phyloP scores from a whole-genome alignment of 2,888 invertebrate genomes.

The Euphydryas editha region DNA sequence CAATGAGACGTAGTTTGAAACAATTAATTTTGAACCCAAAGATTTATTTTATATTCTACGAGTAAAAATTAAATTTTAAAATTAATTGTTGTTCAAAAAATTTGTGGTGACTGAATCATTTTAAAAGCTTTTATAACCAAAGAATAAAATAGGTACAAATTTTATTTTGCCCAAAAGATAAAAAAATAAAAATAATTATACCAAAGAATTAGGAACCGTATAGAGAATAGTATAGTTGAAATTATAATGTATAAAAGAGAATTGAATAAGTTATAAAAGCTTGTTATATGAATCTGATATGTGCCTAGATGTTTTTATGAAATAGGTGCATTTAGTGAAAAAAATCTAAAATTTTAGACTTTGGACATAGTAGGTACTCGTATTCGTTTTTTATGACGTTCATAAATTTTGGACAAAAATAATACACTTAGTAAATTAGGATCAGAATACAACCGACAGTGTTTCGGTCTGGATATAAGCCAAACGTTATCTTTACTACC shows the following conservation, averaged over 20 bases:
- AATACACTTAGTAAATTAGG: slow-evolving; percentile 42
- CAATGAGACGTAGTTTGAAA: not conserved
- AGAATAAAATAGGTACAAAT: not conserved
- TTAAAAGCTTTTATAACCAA: not conserved
- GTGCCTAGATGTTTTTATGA: not conserved
- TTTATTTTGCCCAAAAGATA: not conserved
- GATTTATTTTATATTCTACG: no score
- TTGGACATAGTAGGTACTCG: no score
- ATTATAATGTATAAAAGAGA: not conserved
- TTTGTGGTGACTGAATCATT: no score
- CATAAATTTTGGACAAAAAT: slow-evolving; percentile 19
- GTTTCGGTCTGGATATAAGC: slow-evolving; percentile 46
- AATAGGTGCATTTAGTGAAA: slow-evolving; percentile 3
- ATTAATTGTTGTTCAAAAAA: no score
- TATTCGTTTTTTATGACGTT: not conserved
- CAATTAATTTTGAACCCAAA: not conserved
- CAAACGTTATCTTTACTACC: slow-evolving; percentile 44
- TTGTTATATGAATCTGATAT: slow-evolving; percentile 2
- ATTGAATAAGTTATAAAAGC: not conserved
- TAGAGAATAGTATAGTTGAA: not conserved
- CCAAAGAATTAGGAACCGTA: not conserved
- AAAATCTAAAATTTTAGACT: slow-evolving; percentile 6
- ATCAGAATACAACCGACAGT: slow-evolving; percentile 40
- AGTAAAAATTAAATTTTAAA: no score
- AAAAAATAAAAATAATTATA: not conserved